phyloP scores from a whole-genome alignment of 2,113 vertebrate genomes.

The Toxostoma redivivum region DNA sequence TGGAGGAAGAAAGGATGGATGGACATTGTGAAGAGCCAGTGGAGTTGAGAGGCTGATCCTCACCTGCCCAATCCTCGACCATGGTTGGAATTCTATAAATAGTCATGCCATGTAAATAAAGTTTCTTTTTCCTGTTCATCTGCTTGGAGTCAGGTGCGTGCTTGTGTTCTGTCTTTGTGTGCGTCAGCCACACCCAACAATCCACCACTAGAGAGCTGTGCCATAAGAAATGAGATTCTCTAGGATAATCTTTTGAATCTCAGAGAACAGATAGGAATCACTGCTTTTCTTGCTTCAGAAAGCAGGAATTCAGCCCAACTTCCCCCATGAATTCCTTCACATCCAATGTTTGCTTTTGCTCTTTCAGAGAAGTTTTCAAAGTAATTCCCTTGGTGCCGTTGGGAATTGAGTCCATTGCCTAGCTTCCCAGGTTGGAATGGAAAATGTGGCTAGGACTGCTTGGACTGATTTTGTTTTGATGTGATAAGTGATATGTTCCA shows the following conservation, averaged over 20 bases:
- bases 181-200: no score
- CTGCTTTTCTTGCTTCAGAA: neutral
- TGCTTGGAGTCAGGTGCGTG: no score
- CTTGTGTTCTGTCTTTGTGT: no score
- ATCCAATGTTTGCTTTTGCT: neutral
- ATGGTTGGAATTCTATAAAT: no score
- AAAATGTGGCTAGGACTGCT: neutral
- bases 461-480: neutral
- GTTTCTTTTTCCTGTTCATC: no score
- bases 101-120: no score
- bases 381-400: neutral
- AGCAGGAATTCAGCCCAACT: neutral
- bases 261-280: neutral
- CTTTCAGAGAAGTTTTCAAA: neutral
- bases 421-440: neutral
- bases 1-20: no score
- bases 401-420: neutral
- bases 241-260: neutral
- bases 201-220: neutral
- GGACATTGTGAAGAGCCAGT: no score
- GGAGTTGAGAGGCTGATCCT: no score
- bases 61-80: no score
- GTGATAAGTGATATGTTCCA: neutral
- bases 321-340: neutral
- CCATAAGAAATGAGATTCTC: neutral